A percentile compares a stretch with the other conserved stretches of the same genome.
Evolutionary conservation across 2,888 invertebrate genomes (phyloP).

Genomic region (Rhagonycha fulva): DNA sequence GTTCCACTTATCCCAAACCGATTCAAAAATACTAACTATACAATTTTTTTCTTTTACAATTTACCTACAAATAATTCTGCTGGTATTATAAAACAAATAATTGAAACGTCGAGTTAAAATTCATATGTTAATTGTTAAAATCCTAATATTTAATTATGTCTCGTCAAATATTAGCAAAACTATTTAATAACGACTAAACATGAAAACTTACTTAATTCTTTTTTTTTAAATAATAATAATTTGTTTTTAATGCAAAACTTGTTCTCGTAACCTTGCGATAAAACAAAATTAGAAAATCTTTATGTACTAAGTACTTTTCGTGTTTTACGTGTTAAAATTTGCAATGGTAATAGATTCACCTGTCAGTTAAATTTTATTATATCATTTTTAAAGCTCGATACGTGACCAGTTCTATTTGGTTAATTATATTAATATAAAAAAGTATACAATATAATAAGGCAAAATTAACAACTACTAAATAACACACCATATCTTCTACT

Average conservation of each 20-base stretch:
- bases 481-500: not conserved
- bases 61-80: not conserved
- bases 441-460: not conserved
- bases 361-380: not conserved
- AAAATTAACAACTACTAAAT: not conserved
- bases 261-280: not conserved
- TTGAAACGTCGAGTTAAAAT: not conserved
- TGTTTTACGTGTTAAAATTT: not conserved
- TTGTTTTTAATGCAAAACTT: not conserved
- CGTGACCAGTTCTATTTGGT: slow-evolving; percentile 1
- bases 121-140: not conserved
- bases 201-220: not conserved
- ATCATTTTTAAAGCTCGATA: not conserved
- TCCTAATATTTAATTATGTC: not conserved
- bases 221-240: not conserved
- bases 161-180: not conserved
- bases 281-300: not conserved
- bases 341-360: not conserved
- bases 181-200: not conserved
- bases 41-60: not conserved
- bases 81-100: not conserved
- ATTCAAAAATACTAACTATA: not conserved
- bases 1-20: too few relatives aligned
- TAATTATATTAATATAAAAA: not conserved
- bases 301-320: not conserved